These are phyloP conservation scores for Oryctes rhinoceros DNA, from an alignment of 1,140 invertebrate species.

Conservation along the genomic window DNA sequence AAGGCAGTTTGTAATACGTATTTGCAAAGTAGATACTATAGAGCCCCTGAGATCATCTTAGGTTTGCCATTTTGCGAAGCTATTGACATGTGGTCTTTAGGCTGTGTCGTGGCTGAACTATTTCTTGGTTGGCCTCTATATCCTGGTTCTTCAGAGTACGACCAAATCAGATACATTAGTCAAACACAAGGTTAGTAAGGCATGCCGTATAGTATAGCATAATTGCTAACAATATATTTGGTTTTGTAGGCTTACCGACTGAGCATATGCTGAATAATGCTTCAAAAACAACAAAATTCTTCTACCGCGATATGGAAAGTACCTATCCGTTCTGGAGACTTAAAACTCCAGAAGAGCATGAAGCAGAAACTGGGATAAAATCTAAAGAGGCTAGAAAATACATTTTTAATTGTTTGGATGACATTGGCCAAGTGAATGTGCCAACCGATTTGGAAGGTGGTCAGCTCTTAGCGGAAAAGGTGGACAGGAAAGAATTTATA, in stretches of 20 bases:
- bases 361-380: slow-evolving; percentile 96
- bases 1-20: slow-evolving; percentile 99
- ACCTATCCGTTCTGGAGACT: slow-evolving; percentile 98
- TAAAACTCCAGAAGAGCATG: slow-evolving; percentile 98
- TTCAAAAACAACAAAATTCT: slow-evolving; percentile 98
- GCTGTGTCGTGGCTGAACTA: slow-evolving; percentile 98
- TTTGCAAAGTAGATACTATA: slow-evolving; percentile 98
- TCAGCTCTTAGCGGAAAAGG: slow-evolving; percentile 94
- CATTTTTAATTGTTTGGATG: slow-evolving; percentile 99
- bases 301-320: slow-evolving; percentile 95
- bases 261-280: slow-evolving; percentile 99
- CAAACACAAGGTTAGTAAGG: slow-evolving; percentile 73
- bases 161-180: slow-evolving; percentile 94
- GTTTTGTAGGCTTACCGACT: slow-evolving; percentile 77
- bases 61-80: slow-evolving; percentile 98
- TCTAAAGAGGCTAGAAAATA: slow-evolving; percentile 99
- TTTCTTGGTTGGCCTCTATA: slow-evolving; percentile 99
- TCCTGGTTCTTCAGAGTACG: slow-evolving; percentile 99
- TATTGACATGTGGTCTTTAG: slow-evolving; percentile 99
- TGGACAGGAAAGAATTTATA: slow-evolving; percentile 95
- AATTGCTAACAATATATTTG: slow-evolving; percentile 61
- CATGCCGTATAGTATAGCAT: neutral
- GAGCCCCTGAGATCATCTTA: slow-evolving; percentile 98
- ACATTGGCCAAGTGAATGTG: slow-evolving; percentile 98
- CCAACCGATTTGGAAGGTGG: slow-evolving; percentile 95